phyloP scores from a whole-genome alignment of 2,113 vertebrate genomes.

The Orycteropus afer region DNA sequence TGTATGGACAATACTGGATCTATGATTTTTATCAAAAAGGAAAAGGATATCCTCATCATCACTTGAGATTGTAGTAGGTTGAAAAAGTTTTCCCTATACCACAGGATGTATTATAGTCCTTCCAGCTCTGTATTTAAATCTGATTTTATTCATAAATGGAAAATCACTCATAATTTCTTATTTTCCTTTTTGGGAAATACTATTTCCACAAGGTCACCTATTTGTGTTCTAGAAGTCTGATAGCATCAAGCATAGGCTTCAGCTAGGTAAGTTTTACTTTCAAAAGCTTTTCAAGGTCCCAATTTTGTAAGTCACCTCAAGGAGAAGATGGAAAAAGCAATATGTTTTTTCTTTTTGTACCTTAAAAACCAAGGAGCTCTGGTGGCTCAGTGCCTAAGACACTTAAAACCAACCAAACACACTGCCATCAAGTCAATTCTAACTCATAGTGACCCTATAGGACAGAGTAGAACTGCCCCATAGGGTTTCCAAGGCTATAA shows the following conservation, averaged over 20 bases:
- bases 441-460: too few species aligned
- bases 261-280: background rate
- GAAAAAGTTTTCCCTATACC: background rate
- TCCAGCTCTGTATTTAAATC: background rate
- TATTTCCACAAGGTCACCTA: background rate
- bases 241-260: background rate
- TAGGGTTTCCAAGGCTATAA: too few species aligned
- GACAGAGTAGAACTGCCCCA: too few species aligned
- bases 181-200: background rate
- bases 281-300: background rate
- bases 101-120: background rate
- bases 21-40: background rate
- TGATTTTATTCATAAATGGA: background rate
- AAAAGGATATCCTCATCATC: background rate
- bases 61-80: background rate
- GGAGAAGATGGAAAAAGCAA: background rate
- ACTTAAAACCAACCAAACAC: too few species aligned
- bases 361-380: too few species aligned
- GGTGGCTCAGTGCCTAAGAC: too few species aligned
- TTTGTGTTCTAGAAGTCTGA: background rate
- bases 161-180: constrained; percentile 16
- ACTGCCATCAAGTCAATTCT: too few species aligned
- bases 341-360: background rate
- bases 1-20: background rate
- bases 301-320: constrained; percentile 19